phyloP scores from a whole-genome alignment of 35 echinoderm and acorn worm genomes.

The Strongylocentrotus purpuratus region DNA sequence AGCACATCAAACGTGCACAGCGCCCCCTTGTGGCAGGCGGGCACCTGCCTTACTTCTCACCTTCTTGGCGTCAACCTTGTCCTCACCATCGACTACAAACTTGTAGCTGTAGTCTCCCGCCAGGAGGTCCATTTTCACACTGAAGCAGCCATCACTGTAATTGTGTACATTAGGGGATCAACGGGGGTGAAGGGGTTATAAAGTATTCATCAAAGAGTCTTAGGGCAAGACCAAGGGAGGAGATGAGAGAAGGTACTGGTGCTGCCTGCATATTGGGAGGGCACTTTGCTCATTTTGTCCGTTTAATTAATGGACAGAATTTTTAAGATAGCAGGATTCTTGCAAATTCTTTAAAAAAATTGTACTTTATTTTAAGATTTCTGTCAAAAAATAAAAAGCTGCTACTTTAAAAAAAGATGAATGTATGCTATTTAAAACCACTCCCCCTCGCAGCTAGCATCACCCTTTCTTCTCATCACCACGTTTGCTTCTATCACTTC shows the following conservation, averaged over 20 bases:
- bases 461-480: not conserved
- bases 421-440: too few species aligned
- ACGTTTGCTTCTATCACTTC: not conserved
- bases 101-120: conserved; percentile 87
- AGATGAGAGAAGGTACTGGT: not conserved
- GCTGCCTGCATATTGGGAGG: not conserved
- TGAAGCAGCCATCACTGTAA: conserved; percentile 84
- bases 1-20: not conserved
- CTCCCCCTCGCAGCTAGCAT: not conserved
- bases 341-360: too few species aligned
- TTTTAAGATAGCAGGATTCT: too few species aligned
- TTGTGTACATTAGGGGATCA: not conserved
- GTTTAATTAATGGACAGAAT: too few species aligned
- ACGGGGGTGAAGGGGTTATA: not conserved
- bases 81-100: conserved; percentile 89
- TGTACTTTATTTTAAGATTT: too few species aligned
- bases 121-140: conserved; percentile 72
- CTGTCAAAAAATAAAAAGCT: too few species aligned
- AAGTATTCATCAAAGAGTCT: conserved; percentile 21
- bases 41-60: conserved; percentile 47
- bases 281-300: not conserved
- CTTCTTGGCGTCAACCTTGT: conserved; percentile 80
- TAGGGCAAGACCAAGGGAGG: not conserved
- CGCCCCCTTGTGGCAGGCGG: not conserved
- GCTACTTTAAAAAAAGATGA: too few species aligned